Evolutionary conservation across 2,888 invertebrate species (phyloP).

Genomic region (Sinelater perroti): DNA sequence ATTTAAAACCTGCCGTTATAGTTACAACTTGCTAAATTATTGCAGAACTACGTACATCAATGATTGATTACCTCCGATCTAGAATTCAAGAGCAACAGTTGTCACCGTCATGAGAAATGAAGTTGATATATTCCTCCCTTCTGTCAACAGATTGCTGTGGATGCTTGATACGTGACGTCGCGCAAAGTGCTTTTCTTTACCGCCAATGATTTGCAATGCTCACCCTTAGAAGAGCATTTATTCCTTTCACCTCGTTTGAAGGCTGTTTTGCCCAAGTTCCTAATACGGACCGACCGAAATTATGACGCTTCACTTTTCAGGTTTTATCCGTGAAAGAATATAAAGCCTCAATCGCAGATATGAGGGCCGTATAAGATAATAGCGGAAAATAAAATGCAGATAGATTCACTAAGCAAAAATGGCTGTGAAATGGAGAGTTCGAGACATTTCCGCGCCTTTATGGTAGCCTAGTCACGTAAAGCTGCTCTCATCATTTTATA

Average conservation of each 20-base stretch:
- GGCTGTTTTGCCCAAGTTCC: no score
- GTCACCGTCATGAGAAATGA: slow-evolving; percentile 24
- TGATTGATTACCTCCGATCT: slow-evolving; percentile 11
- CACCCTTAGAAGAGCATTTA: slow-evolving; percentile 8
- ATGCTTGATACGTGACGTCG: slow-evolving; percentile 30
- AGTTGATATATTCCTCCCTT: slow-evolving; percentile 29
- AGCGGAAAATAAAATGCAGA: slow-evolving; percentile 5
- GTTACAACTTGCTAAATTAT: slow-evolving; percentile 8
- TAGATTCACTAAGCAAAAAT: slow-evolving; percentile 11
- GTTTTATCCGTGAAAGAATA: no score
- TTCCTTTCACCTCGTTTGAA: slow-evolving; percentile 13
- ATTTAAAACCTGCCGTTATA: no score
- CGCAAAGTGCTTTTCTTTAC: slow-evolving; percentile 32
- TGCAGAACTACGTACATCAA: slow-evolving; percentile 4
- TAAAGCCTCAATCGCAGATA: no score
- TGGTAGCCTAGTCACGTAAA: slow-evolving; percentile 31
- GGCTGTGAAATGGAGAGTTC: slow-evolving; percentile 24
- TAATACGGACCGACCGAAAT: no score
- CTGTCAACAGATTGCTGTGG: slow-evolving; percentile 31
- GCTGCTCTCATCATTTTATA: slow-evolving; percentile 35
- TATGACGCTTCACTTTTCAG: no score
- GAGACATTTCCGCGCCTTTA: slow-evolving; percentile 28
- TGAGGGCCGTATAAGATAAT: no score
- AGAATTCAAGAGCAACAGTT: slow-evolving; percentile 29
- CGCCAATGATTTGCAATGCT: slow-evolving; percentile 24